phyloP scores from a whole-genome alignment of 2,113 vertebrate species.

The Rynchops niger region DNA sequence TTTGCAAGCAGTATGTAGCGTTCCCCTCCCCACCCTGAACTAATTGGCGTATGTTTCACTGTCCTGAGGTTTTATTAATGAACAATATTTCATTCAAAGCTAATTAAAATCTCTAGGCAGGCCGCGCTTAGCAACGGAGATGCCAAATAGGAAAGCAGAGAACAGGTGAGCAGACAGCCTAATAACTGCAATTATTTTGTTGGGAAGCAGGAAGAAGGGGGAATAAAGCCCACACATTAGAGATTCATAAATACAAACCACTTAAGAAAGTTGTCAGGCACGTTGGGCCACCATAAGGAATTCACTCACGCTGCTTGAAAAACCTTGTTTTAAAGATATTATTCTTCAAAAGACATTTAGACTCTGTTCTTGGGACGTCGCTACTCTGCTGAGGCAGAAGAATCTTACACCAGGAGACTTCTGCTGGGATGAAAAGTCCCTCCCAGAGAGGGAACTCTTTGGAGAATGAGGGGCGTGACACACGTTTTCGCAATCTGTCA shows the following conservation, averaged over 20 bases:
- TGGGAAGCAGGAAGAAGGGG: background rate
- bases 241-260: background rate
- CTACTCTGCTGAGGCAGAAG: background rate
- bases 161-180: slow-evolving; percentile 67
- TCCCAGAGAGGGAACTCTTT: background rate
- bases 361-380: background rate
- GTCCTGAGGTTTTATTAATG: slow-evolving; percentile 67
- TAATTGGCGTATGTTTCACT: slow-evolving; percentile 59
- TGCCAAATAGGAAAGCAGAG: slow-evolving; percentile 32
- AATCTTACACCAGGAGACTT: background rate
- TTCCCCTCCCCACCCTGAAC: background rate
- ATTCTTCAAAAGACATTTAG: background rate
- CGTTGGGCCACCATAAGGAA: background rate
- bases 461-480: background rate
- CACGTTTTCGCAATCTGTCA: accelerated
- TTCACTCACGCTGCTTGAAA: background rate
- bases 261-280: background rate
- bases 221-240: background rate
- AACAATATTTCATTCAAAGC: slow-evolving; percentile 68
- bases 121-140: slow-evolving; percentile 54
- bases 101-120: slow-evolving; percentile 68
- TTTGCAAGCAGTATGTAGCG: slow-evolving; percentile 1
- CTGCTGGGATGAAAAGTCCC: background rate
- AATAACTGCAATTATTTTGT: slow-evolving; percentile 49
- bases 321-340: background rate